Percentiles rank a stretch among this genome's conserved stretches.
Evolutionary conservation across 2,797 vertebrate species (phyloP).

Genomic region (Lutjanus campechanus): DNA sequence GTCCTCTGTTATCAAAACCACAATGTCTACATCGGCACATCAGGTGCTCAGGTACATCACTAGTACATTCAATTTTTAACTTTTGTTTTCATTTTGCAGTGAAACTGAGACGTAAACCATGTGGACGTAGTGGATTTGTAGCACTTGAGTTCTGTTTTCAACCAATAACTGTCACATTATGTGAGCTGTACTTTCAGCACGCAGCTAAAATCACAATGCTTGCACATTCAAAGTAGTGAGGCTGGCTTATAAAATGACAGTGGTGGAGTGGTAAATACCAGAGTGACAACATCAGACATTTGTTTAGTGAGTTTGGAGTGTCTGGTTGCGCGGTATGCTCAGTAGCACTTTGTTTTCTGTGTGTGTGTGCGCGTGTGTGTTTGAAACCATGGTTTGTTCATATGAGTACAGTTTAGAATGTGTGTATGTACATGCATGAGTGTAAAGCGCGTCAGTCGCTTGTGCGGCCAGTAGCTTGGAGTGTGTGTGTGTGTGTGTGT

Average conservation of each 20-base stretch:
- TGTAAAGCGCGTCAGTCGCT: conserved; percentile 48
- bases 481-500: conserved; percentile 43
- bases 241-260: conserved; percentile 76
- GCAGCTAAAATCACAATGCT: conserved; percentile 74
- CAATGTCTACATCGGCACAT: background rate
- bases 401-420: conserved; percentile 39
- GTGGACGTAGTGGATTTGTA: conserved; percentile 7
- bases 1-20: background rate
- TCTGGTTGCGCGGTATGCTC: conserved; percentile 74
- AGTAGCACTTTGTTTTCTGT: conserved; percentile 70
- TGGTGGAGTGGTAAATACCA: conserved; percentile 80
- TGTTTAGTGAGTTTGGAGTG: conserved; percentile 75
- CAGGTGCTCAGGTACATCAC: conserved; percentile 10
- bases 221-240: conserved; percentile 62
- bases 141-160: conserved; percentile 53
- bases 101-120: conserved; percentile 24
- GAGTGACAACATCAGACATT: conserved; percentile 80
- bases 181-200: conserved; percentile 55
- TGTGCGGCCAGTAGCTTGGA: conserved; percentile 53
- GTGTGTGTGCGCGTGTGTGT: conserved; percentile 47
- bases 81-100: conserved; percentile 35
- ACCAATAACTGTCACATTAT: conserved; percentile 70
- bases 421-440: conserved; percentile 36
- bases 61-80: background rate
- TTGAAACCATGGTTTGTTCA: conserved; percentile 53